phyloP scores from a whole-genome alignment of 2,797 vertebrate species.

The Crocodylus rhombifer region DNA sequence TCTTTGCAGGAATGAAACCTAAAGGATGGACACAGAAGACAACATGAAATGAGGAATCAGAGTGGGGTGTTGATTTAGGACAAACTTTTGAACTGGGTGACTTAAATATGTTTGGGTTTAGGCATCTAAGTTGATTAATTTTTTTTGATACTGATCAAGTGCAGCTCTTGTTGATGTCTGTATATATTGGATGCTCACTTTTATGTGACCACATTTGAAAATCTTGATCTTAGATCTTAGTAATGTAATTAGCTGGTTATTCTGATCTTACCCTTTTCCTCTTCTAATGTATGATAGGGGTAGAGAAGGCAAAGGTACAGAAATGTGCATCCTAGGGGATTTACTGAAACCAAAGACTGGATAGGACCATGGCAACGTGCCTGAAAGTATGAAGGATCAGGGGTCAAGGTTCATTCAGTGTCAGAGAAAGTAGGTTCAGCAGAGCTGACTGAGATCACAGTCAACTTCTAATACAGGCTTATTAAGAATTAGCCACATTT shows the following conservation, averaged over 20 bases:
- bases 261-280: not conserved
- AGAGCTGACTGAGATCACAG: not conserved
- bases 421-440: not conserved
- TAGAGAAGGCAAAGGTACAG: not conserved
- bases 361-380: too few species aligned
- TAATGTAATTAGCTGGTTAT: not conserved
- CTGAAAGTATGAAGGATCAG: not conserved
- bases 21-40: not conserved
- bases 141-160: too few species aligned
- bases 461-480: not conserved
- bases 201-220: not conserved
- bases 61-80: not conserved
- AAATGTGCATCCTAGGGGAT: not conserved
- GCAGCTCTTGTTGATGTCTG: not conserved
- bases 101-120: not conserved
- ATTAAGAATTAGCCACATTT: not conserved
- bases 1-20: not conserved
- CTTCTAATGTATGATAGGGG: not conserved
- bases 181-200: not conserved
- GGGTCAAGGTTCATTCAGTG: not conserved
- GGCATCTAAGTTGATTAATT: not conserved
- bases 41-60: not conserved
- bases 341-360: not conserved
- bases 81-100: not conserved
- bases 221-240: not conserved